Base-by-base conservation (phyloP, 2,888 invertebrate genomes). In the Nomada fabriciana region DNA sequence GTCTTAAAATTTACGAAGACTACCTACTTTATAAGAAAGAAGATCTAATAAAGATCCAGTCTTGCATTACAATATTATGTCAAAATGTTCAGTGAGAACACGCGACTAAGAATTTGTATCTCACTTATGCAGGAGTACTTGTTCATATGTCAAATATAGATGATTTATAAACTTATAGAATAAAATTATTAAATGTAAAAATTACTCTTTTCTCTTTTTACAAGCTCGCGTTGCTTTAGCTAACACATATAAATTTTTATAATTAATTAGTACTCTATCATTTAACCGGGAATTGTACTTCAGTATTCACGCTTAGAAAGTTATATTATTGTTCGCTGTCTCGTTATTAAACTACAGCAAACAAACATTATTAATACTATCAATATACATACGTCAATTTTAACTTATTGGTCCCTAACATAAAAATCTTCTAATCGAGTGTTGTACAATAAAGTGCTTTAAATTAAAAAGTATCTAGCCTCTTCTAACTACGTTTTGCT, bases 361-460 rank as follows among this genome's bases (percentile, higher is more conserved):
- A 84, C 80, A 83, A 76, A 80, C 63, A 73, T 60, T 65, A 77
- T 77, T 83, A 85, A 76, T 71, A 55, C 71, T 84, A 85, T 73
- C 36, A 77, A 72, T 81, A 79, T 82, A 83, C 83, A 83, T 67
- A 64, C 78, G 78, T 78, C 61, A 78, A 73, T 87, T 87, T 76
- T 70, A 88, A 87, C 81, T 88, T 84, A 86, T 88, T 89, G 86
- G 83, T 89, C 88, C 88, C 87, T 87, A 87, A 85, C 69, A 81
- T 84, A 87, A 88, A 88, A 82, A 80, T 87, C 68, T 74, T 72
- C 78, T 88, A 86, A 76, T 79, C 76, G 75, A 79, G 84, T 90
- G 91, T 92, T 93, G 90, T 92, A 92, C 92, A 90, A 92, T 93
- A 91, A 91, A 90, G 91, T 92, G 91, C 91, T 91, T 91, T 90